Base-by-base conservation (phyloP, 2,797 vertebrate genomes). In the Sitta carolinensis region DNA sequence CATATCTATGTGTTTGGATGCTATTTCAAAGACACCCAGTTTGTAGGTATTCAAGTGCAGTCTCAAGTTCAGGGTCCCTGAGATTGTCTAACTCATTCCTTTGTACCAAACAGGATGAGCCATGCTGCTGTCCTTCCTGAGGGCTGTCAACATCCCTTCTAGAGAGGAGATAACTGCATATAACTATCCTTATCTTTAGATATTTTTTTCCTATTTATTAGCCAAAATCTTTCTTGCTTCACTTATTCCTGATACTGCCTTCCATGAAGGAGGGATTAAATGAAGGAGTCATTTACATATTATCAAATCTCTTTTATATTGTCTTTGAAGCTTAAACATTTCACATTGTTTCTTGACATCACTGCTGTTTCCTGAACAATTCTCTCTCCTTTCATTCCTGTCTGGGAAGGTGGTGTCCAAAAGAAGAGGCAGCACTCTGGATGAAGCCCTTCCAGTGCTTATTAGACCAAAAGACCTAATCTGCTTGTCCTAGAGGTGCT, bases 381-480 rank as follows among this genome's bases (percentile, higher is more conserved):
- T 84, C 19, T 57, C 29, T 64, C 47, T 82, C 30, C 38, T 81
- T 52, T 27, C 48, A 30, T 19, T 80, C 26, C 29, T 55, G 21
- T 34, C 57, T 70, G 34, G 45, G 52, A 66, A 74, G 32, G 50
- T 58, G 47, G 6, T 68, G n/a, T 50, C 76, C 89, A 62, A 84
- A 94, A 89, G 36, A 75, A 79, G 63, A 82, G 42, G 19, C 89
- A 74, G 19, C 61, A 43, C 74, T 87, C 57, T 63, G 62, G 63
- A 23, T 19, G 4, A 91, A 94, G n/a, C 30, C 47, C 83, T 89
- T 80, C 79, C 69, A 83, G 23, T 51, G 82, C 54, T 92, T 80
- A 85, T 85, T 76, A 83, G 89, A 92, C 89, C 82, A 95, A 93
- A 87, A 64, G 52, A 58, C 74, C 45, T 36, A 5, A 74, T 74